phyloP scores from a whole-genome alignment of 23 tunicate genomes.

The Oikopleura dioica region DNA sequence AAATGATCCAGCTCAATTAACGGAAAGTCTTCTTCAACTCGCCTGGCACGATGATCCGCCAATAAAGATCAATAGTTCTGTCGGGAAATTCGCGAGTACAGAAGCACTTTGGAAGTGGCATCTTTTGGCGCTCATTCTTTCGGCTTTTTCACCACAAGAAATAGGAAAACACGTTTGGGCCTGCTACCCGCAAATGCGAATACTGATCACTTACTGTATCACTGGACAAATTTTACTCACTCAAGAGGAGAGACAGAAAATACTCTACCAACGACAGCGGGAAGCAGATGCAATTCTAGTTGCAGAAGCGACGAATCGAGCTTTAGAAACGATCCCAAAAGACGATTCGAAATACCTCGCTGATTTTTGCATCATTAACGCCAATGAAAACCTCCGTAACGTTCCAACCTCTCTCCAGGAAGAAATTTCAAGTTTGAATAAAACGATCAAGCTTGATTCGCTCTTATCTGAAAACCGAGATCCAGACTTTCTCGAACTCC shows the following conservation, averaged over 20 bases:
- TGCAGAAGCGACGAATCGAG: neutral
- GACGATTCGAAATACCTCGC: neutral
- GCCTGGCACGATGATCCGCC: constrained; percentile 1
- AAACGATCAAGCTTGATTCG: neutral
- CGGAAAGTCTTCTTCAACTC: neutral
- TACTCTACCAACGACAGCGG: neutral
- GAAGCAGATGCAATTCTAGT: constrained; percentile 4
- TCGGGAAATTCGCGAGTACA: neutral
- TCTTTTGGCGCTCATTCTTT: neutral
- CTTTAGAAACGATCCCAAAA: neutral
- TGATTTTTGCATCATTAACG: neutral
- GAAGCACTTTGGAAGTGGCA: neutral
- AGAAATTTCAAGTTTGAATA: neutral
- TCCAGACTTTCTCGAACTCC: neutral
- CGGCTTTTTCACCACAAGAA: neutral
- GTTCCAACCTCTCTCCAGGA: neutral
- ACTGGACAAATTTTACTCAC: neutral
- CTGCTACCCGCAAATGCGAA: neutral
- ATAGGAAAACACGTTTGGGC: constrained; percentile 8
- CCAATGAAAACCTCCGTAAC: neutral
- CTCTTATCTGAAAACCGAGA: neutral
- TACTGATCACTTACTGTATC: constrained; percentile 1
- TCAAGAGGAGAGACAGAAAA: neutral
- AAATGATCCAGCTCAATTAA: neutral
- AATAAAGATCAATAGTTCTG: neutral